phyloP scores from a whole-genome alignment of 2,797 vertebrate genomes.

The Podarcis siculus region DNA sequence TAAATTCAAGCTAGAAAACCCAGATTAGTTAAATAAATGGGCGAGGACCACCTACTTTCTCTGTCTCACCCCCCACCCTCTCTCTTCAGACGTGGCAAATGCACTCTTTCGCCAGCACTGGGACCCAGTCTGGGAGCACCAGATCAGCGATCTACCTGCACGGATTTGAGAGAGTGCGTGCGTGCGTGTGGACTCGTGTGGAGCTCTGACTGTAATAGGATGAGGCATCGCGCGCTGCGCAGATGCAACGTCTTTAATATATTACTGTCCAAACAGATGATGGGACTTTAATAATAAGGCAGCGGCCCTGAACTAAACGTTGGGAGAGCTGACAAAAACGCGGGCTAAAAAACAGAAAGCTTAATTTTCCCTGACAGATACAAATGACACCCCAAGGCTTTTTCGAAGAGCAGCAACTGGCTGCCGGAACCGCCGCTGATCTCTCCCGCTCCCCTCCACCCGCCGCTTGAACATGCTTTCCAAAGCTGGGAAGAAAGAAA shows the following conservation, averaged over 20 bases:
- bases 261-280: background rate
- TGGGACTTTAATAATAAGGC: background rate
- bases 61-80: background rate
- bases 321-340: conserved; percentile 38
- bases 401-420: conserved; percentile 57
- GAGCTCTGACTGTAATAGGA: background rate
- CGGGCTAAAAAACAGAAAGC: conserved; percentile 54
- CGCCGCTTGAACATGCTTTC: conserved; percentile 16
- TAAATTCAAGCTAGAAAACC: conserved; percentile 75
- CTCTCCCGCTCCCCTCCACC: too few species aligned
- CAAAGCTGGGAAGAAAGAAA: conserved; percentile 43
- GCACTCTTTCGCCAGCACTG: background rate
- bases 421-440: conserved; percentile 48
- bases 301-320: background rate
- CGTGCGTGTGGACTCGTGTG: background rate
- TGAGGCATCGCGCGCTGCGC: background rate
- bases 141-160: too few species aligned
- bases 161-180: background rate
- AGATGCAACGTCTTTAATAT: background rate
- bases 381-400: conserved; percentile 73
- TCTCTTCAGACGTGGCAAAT: background rate
- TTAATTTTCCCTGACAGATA: conserved; percentile 72
- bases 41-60: conserved; percentile 67
- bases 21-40: conserved; percentile 64
- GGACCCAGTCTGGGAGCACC: background rate